Evolutionary conservation across 2,113 vertebrate species (phyloP).

Genomic region (Lanius ludovicianus): DNA sequence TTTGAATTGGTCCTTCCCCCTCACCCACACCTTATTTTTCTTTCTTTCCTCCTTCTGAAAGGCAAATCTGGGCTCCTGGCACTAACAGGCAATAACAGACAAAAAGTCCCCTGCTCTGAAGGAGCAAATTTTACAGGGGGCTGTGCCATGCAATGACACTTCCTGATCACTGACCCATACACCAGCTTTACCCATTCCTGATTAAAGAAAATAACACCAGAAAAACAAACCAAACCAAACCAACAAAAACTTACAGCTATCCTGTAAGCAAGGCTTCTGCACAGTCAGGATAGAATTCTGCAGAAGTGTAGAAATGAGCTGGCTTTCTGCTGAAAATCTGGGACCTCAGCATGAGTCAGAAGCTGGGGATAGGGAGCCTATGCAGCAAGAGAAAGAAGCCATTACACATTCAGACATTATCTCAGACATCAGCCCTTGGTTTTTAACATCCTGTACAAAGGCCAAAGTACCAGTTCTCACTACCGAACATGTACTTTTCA

Average conservation of each 20-base stretch:
- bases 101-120: neutral
- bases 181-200: neutral
- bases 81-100: neutral
- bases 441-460: neutral
- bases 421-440: neutral
- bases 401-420: neutral
- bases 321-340: neutral
- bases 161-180: neutral
- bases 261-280: neutral
- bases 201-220: neutral
- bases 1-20: neutral
- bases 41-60: neutral
- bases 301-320: neutral
- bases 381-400: neutral
- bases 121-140: neutral
- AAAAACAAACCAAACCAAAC: neutral
- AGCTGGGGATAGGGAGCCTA: neutral
- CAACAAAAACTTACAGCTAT: neutral
- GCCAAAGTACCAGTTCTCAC: neutral
- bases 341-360: conserved; percentile 36
- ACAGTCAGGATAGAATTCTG: neutral
- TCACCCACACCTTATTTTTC: neutral
- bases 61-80: neutral
- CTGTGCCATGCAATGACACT: neutral
- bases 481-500: neutral